Conservation (phyloP, 2,888 invertebrate species). For the Crepidodera aurea region DNA sequence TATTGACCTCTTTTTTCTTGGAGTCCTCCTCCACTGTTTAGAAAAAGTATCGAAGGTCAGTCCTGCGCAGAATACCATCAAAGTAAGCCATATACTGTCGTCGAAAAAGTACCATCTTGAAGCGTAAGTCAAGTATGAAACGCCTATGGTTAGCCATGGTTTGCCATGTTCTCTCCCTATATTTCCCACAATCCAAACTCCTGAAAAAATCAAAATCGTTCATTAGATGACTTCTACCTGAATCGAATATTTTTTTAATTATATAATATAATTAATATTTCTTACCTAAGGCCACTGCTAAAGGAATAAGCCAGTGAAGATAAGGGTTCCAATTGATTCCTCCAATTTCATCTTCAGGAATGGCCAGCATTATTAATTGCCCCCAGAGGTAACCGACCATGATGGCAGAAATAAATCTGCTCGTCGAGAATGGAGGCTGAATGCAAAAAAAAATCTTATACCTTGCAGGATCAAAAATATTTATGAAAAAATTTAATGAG, state of each 20-base stretch:
- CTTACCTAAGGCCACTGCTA: constrained; percentile 77
- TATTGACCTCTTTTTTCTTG: constrained; percentile 63
- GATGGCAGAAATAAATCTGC: constrained; percentile 79
- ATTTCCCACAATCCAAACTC: constrained; percentile 90
- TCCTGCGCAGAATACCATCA: constrained; percentile 72
- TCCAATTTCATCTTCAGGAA: constrained; percentile 77
- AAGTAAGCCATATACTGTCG: constrained; percentile 74
- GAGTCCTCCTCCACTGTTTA: constrained; percentile 80
- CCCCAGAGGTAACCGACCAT: constrained; percentile 84
- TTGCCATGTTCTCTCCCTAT: constrained; percentile 83
- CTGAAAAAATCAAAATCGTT: constrained; percentile 70
- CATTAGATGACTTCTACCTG: too few species aligned
- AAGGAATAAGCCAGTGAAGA: constrained; percentile 73
- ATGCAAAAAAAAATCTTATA: too few species aligned
- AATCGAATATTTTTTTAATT: too few species aligned
- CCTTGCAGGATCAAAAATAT: too few species aligned
- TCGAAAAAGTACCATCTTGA: constrained; percentile 78
- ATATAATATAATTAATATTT: constrained; percentile 3
- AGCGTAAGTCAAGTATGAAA: constrained; percentile 73
- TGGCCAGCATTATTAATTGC: constrained; percentile 76
- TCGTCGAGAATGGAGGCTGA: constrained; percentile 84
- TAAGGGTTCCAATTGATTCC: constrained; percentile 77
- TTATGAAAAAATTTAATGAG: too few species aligned
- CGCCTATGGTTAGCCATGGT: constrained; percentile 73
- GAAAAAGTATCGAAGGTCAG: constrained; percentile 78